Conservation (phyloP, 1,140 invertebrate genomes). For the Habropoda laboriosa region DNA sequence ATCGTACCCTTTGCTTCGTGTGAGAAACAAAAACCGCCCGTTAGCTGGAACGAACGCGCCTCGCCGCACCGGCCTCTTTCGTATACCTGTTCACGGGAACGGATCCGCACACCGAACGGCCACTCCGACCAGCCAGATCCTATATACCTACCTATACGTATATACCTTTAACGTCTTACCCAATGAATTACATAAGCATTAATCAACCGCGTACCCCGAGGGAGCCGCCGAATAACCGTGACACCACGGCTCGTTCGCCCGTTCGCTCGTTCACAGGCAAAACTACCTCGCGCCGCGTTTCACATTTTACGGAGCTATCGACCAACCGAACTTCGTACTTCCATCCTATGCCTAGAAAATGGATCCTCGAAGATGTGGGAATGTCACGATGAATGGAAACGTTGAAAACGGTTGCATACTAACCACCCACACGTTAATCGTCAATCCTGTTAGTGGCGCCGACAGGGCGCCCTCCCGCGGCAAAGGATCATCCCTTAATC, state of each 20-base stretch:
- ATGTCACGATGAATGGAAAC: conserved; percentile 57
- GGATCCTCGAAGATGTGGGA: too few relatives aligned
- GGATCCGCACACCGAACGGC: conserved; percentile 28
- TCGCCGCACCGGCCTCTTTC: conserved; percentile 1
- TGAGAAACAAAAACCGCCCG: conserved; percentile 77
- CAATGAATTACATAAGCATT: conserved; percentile 80
- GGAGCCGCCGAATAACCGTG: conserved; percentile 66
- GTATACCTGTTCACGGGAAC: conserved; percentile 40
- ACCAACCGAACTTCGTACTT: too few relatives aligned
- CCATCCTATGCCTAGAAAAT: too few relatives aligned
- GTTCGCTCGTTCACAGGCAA: too few relatives aligned
- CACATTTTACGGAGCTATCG: too few relatives aligned
- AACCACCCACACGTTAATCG: conserved; percentile 79
- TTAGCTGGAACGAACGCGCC: conserved; percentile 34
- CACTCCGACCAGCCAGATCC: conserved; percentile 71
- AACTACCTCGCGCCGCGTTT: too few relatives aligned
- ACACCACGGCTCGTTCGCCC: too few relatives aligned
- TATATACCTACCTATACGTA: too few relatives aligned
- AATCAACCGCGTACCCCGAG: conserved; percentile 73
- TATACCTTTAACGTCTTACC: conserved; percentile 77
- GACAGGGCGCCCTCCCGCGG: conserved; percentile 73
- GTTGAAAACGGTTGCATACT: conserved; percentile 72
- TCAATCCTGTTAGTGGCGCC: conserved; percentile 79
- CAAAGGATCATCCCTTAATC: conserved; percentile 81
- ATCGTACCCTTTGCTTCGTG: conserved; percentile 73